Evolutionary conservation across 2,113 vertebrate genomes (phyloP).

Genomic region (Sardina pilchardus): DNA sequence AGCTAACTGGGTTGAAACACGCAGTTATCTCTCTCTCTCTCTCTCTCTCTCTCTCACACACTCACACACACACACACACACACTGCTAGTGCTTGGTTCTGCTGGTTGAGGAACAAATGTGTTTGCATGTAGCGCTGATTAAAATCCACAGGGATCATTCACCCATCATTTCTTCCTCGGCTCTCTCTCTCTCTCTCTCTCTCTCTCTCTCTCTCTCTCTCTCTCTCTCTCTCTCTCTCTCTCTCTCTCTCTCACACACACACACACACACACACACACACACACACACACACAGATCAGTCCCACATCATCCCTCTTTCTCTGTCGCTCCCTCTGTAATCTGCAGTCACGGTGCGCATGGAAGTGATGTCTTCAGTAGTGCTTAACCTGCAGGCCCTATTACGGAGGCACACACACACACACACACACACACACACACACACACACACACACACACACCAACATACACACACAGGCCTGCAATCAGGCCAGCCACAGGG

Average conservation of each 20-base stretch:
- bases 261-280: neutral
- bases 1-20: too few relatives aligned
- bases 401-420: slow-evolving; percentile 19
- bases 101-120: neutral
- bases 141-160: too few relatives aligned
- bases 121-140: neutral
- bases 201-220: too few relatives aligned
- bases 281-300: neutral
- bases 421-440: slow-evolving; percentile 5
- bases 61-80: slow-evolving; percentile 2
- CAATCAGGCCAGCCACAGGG: neutral
- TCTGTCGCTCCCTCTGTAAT: neutral
- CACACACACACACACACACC: neutral
- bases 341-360: neutral
- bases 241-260: too few relatives aligned
- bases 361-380: neutral
- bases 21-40: too few relatives aligned
- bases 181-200: too few relatives aligned
- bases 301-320: neutral
- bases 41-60: too few relatives aligned
- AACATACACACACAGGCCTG: neutral
- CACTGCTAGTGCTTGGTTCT: too few relatives aligned
- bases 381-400: neutral
- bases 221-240: too few relatives aligned
- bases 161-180: too few relatives aligned